Evolutionary conservation across 2,797 vertebrate genomes (phyloP).

Genomic region (Betta splendens): DNA sequence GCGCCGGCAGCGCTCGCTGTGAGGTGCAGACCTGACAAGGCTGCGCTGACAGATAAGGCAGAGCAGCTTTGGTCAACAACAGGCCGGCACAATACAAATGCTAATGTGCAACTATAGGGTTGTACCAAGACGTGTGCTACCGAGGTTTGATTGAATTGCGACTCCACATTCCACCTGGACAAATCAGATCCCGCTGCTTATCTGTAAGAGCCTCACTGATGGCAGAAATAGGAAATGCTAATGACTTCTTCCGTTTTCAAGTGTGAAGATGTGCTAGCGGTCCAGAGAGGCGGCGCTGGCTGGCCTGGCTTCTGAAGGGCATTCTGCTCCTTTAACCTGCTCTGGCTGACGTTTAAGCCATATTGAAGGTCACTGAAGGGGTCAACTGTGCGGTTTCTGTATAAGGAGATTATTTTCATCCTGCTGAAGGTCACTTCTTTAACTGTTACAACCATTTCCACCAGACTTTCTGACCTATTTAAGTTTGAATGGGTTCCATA

Average conservation of each 20-base stretch:
- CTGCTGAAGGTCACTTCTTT: too few relatives aligned
- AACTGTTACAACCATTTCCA: too few relatives aligned
- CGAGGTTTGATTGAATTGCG: conserved; percentile 60
- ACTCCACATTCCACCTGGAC: conserved; percentile 35
- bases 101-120: conserved; percentile 59
- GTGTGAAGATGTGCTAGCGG: conserved; percentile 23
- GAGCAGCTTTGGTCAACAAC: conserved; percentile 57
- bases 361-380: conserved; percentile 9
- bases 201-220: conserved; percentile 55
- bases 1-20: conserved; percentile 44
- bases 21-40: conserved; percentile 63
- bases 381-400: conserved; percentile 14
- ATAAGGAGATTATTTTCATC: too few relatives aligned
- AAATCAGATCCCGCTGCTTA: conserved; percentile 60
- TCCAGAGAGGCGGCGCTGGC: conserved; percentile 8
- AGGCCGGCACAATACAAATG: conserved; percentile 63
- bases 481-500: background rate
- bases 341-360: conserved; percentile 15
- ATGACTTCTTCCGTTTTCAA: conserved; percentile 39
- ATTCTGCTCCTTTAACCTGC: conserved; percentile 21
- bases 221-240: conserved; percentile 50
- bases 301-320: conserved; percentile 16
- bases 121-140: conserved; percentile 49
- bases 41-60: conserved; percentile 70
- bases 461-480: too few relatives aligned